Conservation (phyloP, 1,140 invertebrate genomes). For the Philotrypesis tridentata region DNA sequence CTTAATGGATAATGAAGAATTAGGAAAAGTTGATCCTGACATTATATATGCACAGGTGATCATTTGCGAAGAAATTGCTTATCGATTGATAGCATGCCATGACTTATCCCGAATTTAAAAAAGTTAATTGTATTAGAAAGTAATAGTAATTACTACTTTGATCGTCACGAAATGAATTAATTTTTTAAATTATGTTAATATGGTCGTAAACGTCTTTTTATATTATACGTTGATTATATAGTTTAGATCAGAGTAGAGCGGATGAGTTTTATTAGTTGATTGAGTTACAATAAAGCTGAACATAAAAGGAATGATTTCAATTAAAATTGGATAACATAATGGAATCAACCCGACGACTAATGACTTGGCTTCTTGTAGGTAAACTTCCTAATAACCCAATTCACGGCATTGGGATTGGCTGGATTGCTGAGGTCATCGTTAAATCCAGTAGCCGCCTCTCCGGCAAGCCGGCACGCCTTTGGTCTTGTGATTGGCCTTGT, state of each 20-base stretch:
- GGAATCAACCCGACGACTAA: not conserved
- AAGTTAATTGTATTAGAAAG: no score
- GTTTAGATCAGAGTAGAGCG: not conserved
- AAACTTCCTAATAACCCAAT: conserved; percentile 89
- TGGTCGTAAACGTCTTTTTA: no score
- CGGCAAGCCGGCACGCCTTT: conserved; percentile 82
- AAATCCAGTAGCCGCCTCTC: conserved; percentile 78
- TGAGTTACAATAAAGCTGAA: not conserved
- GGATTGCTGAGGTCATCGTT: conserved; percentile 83
- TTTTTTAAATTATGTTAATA: no score
- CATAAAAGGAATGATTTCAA: not conserved
- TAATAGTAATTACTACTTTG: no score
- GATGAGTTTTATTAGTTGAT: not conserved
- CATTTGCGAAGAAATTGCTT: no score
- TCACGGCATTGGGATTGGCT: conserved; percentile 83
- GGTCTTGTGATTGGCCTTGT: conserved; percentile 84
- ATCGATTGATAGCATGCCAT: no score
- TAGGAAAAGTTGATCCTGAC: no score
- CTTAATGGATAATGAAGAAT: no score
- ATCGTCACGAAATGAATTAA: no score
- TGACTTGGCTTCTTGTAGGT: conserved; percentile 75
- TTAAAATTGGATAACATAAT: conserved; percentile 11
- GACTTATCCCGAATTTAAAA: no score
- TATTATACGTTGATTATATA: not conserved
- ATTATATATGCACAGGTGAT: no score